Base-by-base conservation (phyloP, 2,888 invertebrate genomes). In the Cancer borealis region DNA sequence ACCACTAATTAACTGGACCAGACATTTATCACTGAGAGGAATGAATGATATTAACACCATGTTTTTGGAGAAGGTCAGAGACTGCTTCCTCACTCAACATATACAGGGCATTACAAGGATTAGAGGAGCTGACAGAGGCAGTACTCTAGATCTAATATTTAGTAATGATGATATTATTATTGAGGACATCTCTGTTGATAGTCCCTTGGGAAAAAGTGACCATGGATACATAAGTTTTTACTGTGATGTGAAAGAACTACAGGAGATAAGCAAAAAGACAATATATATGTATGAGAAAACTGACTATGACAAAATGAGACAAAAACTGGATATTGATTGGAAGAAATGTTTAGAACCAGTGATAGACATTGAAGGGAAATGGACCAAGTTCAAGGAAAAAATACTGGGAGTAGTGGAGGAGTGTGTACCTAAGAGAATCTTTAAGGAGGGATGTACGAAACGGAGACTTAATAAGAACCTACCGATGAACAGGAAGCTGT, bases 201-300 rank as follows among this genome's bases (percentile, higher is more conserved):
- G 12, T 90, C 21, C 49, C 3, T 8, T 54, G 60, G 26, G n/a
- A n/a, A n/a, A n/a, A n/a, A n/a, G n/a, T n/a, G n/a, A n/a, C n/a
- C n/a, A n/a, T n/a, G n/a, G n/a, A 4, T 54, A 30, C 21, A 47
- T 47, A 17, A 47, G 30, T 47, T 10, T 54, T n/a, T 5, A 21
- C 5, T 88, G 90, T 54, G 60, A 90, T 47, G 6, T 90, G n/a
- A 5, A 47, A 47, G 60, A 90, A 47, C 30, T 88, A 21, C 8
- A 88, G 46, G 39, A 8, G 10, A 88, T 4, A 26, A 90, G 49
- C 6, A 39, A 39, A 14, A 88, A 30, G 45, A 6, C 45, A 3
- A 88, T 88, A 30, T 39, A 88, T 88, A 88, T 88, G 88, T 88
- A 88, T 39, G 88, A 88, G 17, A 88, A 88, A 88, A 39, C 88